These are phyloP conservation scores for Fulmarus glacialis DNA, from an alignment of 2,113 vertebrate species.

Conservation along the genomic window DNA sequence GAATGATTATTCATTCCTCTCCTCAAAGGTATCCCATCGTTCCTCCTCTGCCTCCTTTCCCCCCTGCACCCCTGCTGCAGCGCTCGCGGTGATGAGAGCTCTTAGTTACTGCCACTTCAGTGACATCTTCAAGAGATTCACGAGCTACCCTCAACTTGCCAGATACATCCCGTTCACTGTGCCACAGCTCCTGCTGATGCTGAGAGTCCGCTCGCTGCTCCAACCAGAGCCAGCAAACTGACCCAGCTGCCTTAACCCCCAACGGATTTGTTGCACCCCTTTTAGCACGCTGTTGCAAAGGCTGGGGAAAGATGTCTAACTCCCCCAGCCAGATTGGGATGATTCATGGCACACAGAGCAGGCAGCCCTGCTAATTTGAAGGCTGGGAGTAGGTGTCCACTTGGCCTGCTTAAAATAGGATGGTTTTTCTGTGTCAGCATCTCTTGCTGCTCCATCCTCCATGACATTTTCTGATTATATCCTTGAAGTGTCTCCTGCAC, in stretches of 20 bases:
- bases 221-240: not conserved
- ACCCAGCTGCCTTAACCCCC: not conserved
- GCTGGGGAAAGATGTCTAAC: not conserved
- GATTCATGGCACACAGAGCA: not conserved
- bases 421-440: not conserved
- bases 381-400: not conserved
- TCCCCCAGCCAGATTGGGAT: not conserved
- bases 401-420: constrained; percentile 34
- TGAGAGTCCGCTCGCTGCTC: not conserved
- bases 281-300: not conserved
- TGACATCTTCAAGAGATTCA: not conserved
- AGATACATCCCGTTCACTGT: fast-evolving
- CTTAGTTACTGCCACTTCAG: not conserved
- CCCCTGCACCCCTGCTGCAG: fast-evolving
- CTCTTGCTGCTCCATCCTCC: not conserved
- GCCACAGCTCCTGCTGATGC: fast-evolving
- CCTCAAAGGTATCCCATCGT: not conserved
- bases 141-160: fast-evolving
- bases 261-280: not conserved
- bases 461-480: not conserved
- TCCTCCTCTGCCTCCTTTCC: not conserved
- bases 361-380: not conserved
- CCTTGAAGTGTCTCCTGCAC: constrained; percentile 26
- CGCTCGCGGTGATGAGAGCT: not conserved
- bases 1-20: fast-evolving